phyloP scores from a whole-genome alignment of 2,888 invertebrate species.

The Chrysotoxum bicinctum region DNA sequence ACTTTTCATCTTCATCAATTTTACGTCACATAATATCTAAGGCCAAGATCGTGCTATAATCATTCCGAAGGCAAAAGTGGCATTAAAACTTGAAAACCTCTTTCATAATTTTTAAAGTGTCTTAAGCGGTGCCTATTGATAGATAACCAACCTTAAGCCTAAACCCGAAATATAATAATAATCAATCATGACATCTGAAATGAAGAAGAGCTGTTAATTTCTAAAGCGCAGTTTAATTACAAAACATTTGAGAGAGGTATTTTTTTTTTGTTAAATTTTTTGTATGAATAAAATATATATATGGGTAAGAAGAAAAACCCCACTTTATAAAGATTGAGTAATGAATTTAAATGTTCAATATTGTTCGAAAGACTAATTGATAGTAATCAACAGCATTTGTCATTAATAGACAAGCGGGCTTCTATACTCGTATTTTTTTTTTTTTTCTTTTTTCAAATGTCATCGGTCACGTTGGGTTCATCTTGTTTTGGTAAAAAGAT shows the following conservation, averaged over 20 bases:
- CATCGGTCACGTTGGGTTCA: slow-evolving; percentile 43
- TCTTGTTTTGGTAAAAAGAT: not conserved
- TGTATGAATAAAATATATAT: not conserved
- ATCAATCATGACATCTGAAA: slow-evolving; percentile 35
- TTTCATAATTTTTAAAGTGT: slow-evolving; percentile 2
- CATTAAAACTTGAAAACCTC: not conserved
- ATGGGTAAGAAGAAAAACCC: slow-evolving; percentile 15
- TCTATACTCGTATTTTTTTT: not conserved
- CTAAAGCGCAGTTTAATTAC: slow-evolving; percentile 46
- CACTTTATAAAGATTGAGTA: slow-evolving; percentile 20
- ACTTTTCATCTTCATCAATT: too few species aligned
- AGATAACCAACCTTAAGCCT: not conserved
- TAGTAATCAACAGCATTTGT: slow-evolving; percentile 58
- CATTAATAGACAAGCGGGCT: slow-evolving; percentile 31
- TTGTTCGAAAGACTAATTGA: slow-evolving; percentile 62
- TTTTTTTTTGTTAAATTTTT: slow-evolving; percentile 6
- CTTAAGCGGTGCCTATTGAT: not conserved
- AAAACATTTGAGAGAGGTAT: not conserved
- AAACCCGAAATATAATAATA: slow-evolving; percentile 5
- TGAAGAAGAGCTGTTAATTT: not conserved
- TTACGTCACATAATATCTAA: not conserved
- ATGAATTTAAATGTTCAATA: slow-evolving; percentile 59
- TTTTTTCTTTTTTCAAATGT: slow-evolving; percentile 22
- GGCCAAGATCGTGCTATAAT: not conserved
- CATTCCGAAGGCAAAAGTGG: not conserved